Evolutionary conservation across 2,888 invertebrate genomes (phyloP).

Genomic region (Phalangium opilio): DNA sequence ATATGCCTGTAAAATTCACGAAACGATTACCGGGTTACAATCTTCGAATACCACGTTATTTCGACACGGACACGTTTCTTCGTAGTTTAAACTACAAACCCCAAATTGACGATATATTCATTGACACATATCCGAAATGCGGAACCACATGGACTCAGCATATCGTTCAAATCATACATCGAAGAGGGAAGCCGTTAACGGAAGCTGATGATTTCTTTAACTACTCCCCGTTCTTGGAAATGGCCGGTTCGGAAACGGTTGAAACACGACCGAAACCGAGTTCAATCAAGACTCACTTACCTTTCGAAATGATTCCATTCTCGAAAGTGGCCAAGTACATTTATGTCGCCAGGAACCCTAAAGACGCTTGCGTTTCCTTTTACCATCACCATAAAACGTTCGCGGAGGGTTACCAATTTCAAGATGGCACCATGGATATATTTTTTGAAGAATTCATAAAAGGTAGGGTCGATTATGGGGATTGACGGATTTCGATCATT

Average conservation of each 20-base stretch:
- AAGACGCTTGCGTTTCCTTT: conserved; percentile 33
- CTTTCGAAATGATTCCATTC: conserved; percentile 16
- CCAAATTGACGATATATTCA: conserved; percentile 10
- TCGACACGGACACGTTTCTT: too few relatives aligned
- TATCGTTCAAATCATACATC: conserved; percentile 11
- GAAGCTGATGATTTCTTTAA: conserved; percentile 5
- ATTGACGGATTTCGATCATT: conserved; percentile 20
- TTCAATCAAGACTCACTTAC: conserved; percentile 24
- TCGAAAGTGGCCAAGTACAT: conserved; percentile 21
- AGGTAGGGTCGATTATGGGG: conserved; percentile 25
- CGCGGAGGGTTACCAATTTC: conserved; percentile 6
- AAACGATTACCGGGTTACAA: too few relatives aligned
- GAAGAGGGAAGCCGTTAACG: conserved; percentile 5
- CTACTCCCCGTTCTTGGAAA: conserved; percentile 9
- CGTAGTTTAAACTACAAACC: conserved; percentile 1
- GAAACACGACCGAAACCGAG: conserved; percentile 4
- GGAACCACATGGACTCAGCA: conserved; percentile 16
- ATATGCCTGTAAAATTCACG: too few relatives aligned
- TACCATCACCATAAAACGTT: conserved; percentile 26
- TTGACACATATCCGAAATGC: conserved; percentile 16
- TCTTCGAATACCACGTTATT: too few relatives aligned
- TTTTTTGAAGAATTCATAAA: conserved; percentile 30
- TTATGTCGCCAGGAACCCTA: conserved; percentile 35
- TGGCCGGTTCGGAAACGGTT: conserved; percentile 4
- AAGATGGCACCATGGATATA: conserved; percentile 25